These are phyloP conservation scores for Apotomis betuletana DNA, from an alignment of 2,888 invertebrate genomes.

Conservation along the genomic window DNA sequence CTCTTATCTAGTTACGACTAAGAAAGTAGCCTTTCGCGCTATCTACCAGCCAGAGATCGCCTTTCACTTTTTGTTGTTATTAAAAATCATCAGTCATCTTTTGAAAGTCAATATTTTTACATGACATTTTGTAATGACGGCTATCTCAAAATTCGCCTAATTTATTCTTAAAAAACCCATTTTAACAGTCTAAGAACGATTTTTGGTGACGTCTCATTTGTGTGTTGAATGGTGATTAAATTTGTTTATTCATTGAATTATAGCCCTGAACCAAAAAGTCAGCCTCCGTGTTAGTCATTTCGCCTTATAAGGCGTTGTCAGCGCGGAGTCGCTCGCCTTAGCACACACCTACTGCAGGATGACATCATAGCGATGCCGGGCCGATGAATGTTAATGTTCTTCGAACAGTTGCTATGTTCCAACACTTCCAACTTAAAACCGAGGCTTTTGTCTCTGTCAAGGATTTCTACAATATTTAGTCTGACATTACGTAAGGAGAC, in stretches of 20 bases:
- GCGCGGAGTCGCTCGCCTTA: slow-evolving; percentile 54
- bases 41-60: slow-evolving; percentile 57
- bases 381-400: slow-evolving; percentile 71
- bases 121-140: slow-evolving; percentile 38
- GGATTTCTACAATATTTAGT: slow-evolving; percentile 50
- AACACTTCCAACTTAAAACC: slow-evolving; percentile 46
- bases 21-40: slow-evolving; percentile 70
- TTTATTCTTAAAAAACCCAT: slow-evolving; percentile 17
- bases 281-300: slow-evolving; percentile 72
- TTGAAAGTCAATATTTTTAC: slow-evolving; percentile 60
- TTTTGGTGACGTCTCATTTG: slow-evolving; percentile 6
- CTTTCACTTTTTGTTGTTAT: slow-evolving; percentile 79
- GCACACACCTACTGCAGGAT: slow-evolving; percentile 63
- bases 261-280: slow-evolving; percentile 67
- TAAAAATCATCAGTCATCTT: slow-evolving; percentile 70
- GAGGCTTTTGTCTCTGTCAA: slow-evolving; percentile 58
- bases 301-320: slow-evolving; percentile 71
- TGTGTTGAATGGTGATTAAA: slow-evolving; percentile 26
- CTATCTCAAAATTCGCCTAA: slow-evolving; percentile 23
- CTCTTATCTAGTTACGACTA: slow-evolving; percentile 74
- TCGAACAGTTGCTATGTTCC: slow-evolving; percentile 58
- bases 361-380: slow-evolving; percentile 71
- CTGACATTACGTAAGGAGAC: slow-evolving; percentile 54
- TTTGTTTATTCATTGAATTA: slow-evolving; percentile 52
- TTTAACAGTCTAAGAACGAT: slow-evolving; percentile 25